These are phyloP conservation scores for Stegophylla sp. DNA, from an alignment of 2,888 invertebrate species.

Conservation along the genomic window DNA sequence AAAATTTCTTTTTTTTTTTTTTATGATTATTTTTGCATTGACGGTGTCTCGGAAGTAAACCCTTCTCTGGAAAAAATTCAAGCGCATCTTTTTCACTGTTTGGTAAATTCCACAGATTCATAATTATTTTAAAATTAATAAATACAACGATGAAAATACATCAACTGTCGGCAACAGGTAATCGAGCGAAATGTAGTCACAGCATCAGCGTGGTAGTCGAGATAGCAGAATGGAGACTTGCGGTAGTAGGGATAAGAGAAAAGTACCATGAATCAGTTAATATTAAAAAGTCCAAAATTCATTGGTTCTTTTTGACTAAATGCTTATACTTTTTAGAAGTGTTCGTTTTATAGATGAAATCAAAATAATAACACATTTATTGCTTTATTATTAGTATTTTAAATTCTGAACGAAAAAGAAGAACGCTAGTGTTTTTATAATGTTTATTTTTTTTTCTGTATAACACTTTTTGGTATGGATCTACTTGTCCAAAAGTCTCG, in stretches of 20 bases:
- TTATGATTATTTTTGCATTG: not conserved
- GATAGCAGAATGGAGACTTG: not conserved
- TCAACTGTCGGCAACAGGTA: not conserved
- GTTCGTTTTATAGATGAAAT: too few relatives aligned
- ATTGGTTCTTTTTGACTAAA: too few relatives aligned
- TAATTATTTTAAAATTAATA: not conserved
- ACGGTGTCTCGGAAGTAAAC: conserved; percentile 7
- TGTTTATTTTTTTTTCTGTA: too few relatives aligned
- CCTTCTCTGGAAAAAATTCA: conserved; percentile 9
- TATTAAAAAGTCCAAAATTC: too few relatives aligned
- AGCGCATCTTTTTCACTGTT: not conserved
- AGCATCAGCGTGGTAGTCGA: not conserved
- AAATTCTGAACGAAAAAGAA: too few relatives aligned
- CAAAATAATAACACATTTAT: too few relatives aligned
- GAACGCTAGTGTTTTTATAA: too few relatives aligned
- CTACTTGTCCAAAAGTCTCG: too few relatives aligned
- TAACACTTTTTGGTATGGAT: too few relatives aligned
- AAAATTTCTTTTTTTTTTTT: not conserved
- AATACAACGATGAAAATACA: not conserved
- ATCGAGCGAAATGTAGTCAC: not conserved
- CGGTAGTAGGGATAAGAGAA: not conserved
- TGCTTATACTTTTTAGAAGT: too few relatives aligned
- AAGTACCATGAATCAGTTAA: too few relatives aligned
- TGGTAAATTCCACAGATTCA: not conserved
- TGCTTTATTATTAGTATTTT: too few relatives aligned